Evolutionary conservation across 2,797 vertebrate genomes (phyloP).

Genomic region (Trichosurus vulpecula): DNA sequence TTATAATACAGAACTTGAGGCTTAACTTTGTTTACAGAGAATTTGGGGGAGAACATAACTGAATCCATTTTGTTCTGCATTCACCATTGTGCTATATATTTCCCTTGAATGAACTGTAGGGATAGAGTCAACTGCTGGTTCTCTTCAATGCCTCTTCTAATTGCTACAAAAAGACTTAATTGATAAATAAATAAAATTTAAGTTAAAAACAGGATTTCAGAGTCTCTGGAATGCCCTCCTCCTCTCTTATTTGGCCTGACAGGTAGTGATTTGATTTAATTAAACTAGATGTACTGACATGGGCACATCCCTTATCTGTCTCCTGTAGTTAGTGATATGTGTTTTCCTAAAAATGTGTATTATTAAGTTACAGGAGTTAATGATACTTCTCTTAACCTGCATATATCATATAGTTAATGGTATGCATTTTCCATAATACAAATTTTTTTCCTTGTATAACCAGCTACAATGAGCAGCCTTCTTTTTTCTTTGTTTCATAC

Average conservation of each 20-base stretch:
- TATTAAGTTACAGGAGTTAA: too few species aligned
- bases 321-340: background rate
- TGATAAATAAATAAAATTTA: background rate
- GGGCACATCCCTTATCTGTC: background rate
- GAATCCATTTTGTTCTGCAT: background rate
- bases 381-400: background rate
- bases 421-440: background rate
- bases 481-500: background rate
- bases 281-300: background rate
- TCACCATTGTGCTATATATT: background rate
- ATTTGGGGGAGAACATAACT: background rate
- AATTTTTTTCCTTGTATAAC: background rate
- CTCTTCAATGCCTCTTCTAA: background rate
- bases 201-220: background rate
- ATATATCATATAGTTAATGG: background rate
- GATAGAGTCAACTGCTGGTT: background rate
- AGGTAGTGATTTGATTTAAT: background rate
- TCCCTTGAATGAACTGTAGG: background rate
- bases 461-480: background rate
- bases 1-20: conserved; percentile 19
- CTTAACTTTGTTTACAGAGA: background rate
- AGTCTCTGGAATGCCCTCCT: background rate
- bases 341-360: background rate
- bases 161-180: background rate
- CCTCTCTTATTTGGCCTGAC: background rate